Percentiles rank a stretch among this genome's conserved stretches.
Conservation (phyloP, 2,888 invertebrate species). For the Micoletzkya japonica region DNA sequence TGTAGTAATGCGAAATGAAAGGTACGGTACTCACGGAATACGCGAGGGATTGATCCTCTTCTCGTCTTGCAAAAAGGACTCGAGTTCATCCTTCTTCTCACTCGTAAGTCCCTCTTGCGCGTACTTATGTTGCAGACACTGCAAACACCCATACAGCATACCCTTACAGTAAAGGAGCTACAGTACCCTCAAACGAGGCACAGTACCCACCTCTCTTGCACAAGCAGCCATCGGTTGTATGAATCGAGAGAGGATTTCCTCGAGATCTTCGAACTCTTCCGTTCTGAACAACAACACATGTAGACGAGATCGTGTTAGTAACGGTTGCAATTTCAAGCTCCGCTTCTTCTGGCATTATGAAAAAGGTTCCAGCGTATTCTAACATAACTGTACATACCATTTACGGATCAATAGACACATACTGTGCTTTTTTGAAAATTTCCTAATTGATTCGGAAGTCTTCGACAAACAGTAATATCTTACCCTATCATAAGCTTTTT, state of each 20-base stretch:
- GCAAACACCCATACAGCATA: too few relatives aligned
- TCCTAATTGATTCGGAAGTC: too few relatives aligned
- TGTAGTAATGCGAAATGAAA: not conserved
- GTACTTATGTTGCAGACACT: slow-evolving; percentile 16
- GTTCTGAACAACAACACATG: slow-evolving; percentile 64
- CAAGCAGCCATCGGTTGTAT: slow-evolving; percentile 94
- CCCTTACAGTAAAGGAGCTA: too few relatives aligned
- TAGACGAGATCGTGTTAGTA: not conserved
- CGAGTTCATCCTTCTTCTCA: slow-evolving; percentile 81
- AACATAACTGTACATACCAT: too few relatives aligned
- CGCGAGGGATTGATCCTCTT: slow-evolving; percentile 73
- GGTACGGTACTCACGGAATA: slow-evolving; percentile 51
- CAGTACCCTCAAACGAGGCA: not conserved
- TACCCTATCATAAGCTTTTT: slow-evolving; percentile 32
- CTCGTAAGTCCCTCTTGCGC: slow-evolving; percentile 64
- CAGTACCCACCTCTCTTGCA: slow-evolving; percentile 81
- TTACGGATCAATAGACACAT: too few relatives aligned
- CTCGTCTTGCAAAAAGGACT: slow-evolving; percentile 73
- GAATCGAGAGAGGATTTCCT: slow-evolving; percentile 95
- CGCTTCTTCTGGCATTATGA: too few relatives aligned
- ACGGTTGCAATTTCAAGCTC: too few relatives aligned
- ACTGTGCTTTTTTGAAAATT: too few relatives aligned
- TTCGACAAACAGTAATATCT: too few relatives aligned
- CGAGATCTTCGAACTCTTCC: slow-evolving; percentile 90
- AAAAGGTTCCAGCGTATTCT: too few relatives aligned